Evolutionary conservation across 1,140 invertebrate species (phyloP).

Genomic region (Hylyphantes graminicola): DNA sequence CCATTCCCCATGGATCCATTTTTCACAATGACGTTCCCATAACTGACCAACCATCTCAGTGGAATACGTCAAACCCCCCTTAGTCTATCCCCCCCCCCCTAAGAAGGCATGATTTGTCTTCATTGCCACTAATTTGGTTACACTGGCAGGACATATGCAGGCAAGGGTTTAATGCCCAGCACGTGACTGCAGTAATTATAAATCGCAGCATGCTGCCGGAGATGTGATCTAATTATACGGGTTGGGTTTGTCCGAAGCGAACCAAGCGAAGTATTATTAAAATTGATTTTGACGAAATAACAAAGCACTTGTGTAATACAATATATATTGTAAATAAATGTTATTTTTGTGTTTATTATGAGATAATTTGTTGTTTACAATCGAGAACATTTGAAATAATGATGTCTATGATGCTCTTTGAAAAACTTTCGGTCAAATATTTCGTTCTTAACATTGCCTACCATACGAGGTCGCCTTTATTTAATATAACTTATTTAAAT

Average conservation of each 20-base stretch:
- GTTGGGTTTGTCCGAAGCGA: background rate
- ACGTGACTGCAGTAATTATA: constrained; percentile 46
- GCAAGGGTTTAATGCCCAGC: constrained; percentile 13
- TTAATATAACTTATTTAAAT: too few species aligned
- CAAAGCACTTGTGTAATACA: too few species aligned
- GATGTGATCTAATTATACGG: constrained; percentile 46
- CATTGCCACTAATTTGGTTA: constrained; percentile 50
- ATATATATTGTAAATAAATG: too few species aligned
- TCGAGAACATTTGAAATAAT: too few species aligned
- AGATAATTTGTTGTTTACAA: too few species aligned
- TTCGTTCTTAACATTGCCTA: too few species aligned
- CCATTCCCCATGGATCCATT: constrained; percentile 4
- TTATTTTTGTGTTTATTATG: too few species aligned
- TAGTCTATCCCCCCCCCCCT: background rate
- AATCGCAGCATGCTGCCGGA: constrained; percentile 26
- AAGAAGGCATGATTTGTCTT: constrained; percentile 42
- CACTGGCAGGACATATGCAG: constrained; percentile 11
- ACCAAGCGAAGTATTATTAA: too few species aligned
- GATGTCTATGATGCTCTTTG: too few species aligned
- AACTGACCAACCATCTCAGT: constrained; percentile 2
- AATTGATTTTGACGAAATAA: too few species aligned
- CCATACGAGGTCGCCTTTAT: too few species aligned
- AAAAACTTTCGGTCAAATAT: too few species aligned
- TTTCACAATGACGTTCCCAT: background rate
- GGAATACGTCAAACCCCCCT: background rate